phyloP scores from a whole-genome alignment of 2,888 invertebrate genomes.

The Eilema griseolum region DNA sequence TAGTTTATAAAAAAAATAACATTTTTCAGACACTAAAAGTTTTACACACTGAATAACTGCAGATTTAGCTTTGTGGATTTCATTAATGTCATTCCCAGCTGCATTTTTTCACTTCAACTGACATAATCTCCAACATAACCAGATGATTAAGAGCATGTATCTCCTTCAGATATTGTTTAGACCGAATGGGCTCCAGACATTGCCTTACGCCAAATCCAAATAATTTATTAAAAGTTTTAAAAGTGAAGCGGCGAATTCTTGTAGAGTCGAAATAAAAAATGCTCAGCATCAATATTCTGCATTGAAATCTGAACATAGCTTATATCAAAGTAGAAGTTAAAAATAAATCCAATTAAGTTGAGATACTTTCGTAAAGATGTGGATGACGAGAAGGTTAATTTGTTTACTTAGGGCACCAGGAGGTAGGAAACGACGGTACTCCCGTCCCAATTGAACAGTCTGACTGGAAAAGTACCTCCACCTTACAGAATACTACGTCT shows the following conservation, averaged over 20 bases:
- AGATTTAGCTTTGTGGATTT: neutral
- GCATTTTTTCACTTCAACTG: neutral
- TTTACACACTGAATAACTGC: neutral
- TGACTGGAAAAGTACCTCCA: no score
- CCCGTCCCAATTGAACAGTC: no score
- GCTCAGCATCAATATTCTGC: neutral
- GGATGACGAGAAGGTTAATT: neutral
- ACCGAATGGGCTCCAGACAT: neutral
- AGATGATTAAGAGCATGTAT: neutral
- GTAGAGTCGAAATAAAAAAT: neutral
- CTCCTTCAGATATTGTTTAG: no score
- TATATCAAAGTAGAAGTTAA: neutral
- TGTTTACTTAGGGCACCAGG: no score
- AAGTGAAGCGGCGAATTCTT: neutral
- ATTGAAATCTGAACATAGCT: neutral
- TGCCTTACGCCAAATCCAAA: no score
- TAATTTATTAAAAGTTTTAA: neutral
- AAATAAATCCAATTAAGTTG: neutral
- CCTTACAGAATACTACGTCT: no score
- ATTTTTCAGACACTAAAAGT: neutral
- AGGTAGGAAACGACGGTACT: no score
- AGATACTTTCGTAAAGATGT: neutral
- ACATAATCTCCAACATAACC: neutral
- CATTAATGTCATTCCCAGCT: no score
- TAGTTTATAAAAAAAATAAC: constrained; percentile 21